A percentile compares a stretch with the other conserved stretches of the same genome.
Conservation (phyloP, 2,113 vertebrate species). For the Dromas ardeola region DNA sequence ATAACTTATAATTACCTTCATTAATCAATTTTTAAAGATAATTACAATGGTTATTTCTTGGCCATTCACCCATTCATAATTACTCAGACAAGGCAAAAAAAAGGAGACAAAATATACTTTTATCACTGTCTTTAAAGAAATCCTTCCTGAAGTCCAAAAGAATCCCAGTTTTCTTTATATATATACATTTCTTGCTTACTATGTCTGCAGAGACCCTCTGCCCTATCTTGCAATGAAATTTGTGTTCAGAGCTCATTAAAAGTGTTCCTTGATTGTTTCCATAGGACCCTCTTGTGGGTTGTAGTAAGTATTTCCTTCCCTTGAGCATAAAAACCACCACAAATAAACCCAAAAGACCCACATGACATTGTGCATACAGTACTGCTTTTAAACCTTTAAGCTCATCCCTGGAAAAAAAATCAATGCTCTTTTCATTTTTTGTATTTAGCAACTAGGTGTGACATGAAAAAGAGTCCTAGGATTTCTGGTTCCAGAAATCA, state of each 20-base stretch:
- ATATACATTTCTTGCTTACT: not conserved
- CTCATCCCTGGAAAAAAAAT: not conserved
- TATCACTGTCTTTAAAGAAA: not conserved
- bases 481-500: not conserved
- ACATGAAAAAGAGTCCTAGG: not conserved
- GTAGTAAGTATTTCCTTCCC: not conserved
- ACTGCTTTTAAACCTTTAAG: not conserved
- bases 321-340: not conserved
- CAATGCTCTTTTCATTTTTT: not conserved
- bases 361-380: not conserved
- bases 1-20: not conserved
- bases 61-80: not conserved
- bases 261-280: not conserved
- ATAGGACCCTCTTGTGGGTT: not conserved
- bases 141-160: not conserved
- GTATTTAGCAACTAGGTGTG: not conserved
- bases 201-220: not conserved
- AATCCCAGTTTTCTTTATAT: not conserved
- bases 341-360: not conserved
- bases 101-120: not conserved
- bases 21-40: not conserved
- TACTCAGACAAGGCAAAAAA: not conserved
- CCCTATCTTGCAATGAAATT: not conserved
- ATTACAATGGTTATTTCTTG: not conserved
- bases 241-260: not conserved